Base-by-base conservation (phyloP, 2,113 vertebrate species). In the Pangasianodon gigas region DNA sequence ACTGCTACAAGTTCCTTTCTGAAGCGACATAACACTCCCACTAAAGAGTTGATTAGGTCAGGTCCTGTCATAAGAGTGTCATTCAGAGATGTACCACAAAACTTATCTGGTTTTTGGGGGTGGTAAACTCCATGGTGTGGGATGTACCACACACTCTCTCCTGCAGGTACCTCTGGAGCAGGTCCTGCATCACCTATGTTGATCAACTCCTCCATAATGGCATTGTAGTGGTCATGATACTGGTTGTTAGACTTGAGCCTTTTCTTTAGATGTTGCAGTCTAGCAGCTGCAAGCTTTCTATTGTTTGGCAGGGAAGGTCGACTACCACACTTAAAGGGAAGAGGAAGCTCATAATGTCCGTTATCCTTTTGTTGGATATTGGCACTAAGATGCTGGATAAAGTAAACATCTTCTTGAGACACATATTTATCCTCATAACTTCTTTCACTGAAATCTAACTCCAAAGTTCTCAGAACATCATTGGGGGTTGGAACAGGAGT, bases 381-480 rank as follows among this genome's bases (percentile, higher is more conserved):
- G 1, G 16, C 69, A n/a, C 88, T 91, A 24, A 89, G 85, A 9
- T 74, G 18, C 26, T 91, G 67, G 71, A 90, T 80, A 29, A 90
- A 92, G 11, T 24, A 13, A 54, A 54, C 1, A 7, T 54, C 52
- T 13, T 54, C 52, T 54, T 54, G 52, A 13, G 52, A 54, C 8
- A 13, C 52, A 11, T 9, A 13, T 2, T 13, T 54, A 13, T 54
- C 52, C 9, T 54, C 52, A 54, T 54, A 60, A 89, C 37, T 37
- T 37, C 37, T 37, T 37, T 92, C 90, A 8, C 4, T 93, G 48
- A 93, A 93, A 48, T 91, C 91, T 46, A 86, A 90, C 46, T 92
- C 89, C 7, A 92, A 5, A 7, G 21, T 32, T 9, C 85, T 90
- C 0, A 90, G 3, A 3, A 60, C 5, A 24, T 60, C 58, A 21